phyloP scores from a whole-genome alignment of 2,888 invertebrate genomes.

The Neoitamus cyanurus region DNA sequence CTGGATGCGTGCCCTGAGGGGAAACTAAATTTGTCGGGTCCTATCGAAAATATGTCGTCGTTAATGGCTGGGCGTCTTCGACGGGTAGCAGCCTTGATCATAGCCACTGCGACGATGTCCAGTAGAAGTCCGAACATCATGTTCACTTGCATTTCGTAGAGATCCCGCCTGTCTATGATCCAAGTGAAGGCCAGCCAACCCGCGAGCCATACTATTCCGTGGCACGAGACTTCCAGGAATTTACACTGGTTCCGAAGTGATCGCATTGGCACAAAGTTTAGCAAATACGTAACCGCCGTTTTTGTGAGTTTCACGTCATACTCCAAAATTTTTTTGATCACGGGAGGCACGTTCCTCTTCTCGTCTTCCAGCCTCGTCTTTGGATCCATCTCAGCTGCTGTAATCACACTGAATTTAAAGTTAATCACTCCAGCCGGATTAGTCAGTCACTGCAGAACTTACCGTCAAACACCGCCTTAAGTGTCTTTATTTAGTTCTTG shows the following conservation, averaged over 20 bases:
- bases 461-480: not conserved
- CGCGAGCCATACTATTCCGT: constrained; percentile 88
- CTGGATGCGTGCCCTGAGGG: constrained; percentile 96
- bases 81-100: constrained; percentile 81
- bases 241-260: constrained; percentile 60
- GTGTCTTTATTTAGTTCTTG: not conserved
- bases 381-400: not conserved
- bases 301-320: constrained; percentile 61
- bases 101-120: constrained; percentile 81
- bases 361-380: constrained; percentile 35
- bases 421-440: not conserved
- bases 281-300: constrained; percentile 58
- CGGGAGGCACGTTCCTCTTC: constrained; percentile 6
- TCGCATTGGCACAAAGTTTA: constrained; percentile 60
- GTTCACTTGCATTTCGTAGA: constrained; percentile 87
- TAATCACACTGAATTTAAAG: not conserved
- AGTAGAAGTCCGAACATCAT: constrained; percentile 81
- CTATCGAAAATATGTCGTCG: constrained; percentile 77
- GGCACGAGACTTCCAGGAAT: constrained; percentile 77
- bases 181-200: constrained; percentile 82
- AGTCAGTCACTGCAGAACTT: not conserved
- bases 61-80: constrained; percentile 77
- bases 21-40: constrained; percentile 90
- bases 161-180: constrained; percentile 74
- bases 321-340: constrained; percentile 55